These are phyloP conservation scores for Marmota flaviventris DNA, from an alignment of 2,113 vertebrate genomes.

Conservation along the genomic window DNA sequence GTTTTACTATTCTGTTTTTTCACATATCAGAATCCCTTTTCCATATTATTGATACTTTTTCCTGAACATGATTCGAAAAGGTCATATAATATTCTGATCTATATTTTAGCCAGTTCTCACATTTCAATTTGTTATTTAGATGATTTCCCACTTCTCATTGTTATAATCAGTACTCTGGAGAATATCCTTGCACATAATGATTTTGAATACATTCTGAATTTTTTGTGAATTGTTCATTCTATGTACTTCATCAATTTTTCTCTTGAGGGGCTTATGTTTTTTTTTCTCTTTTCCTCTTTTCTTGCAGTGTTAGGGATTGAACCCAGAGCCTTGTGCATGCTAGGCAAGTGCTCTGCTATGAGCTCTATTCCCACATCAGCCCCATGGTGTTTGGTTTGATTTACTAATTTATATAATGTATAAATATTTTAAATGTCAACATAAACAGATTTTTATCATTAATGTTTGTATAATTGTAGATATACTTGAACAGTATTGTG, in stretches of 20 bases:
- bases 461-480: not conserved
- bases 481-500: not conserved
- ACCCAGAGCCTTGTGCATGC: not conserved
- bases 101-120: not conserved
- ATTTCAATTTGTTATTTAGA: slow-evolving; percentile 43
- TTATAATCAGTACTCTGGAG: not conserved
- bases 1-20: not conserved
- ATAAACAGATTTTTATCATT: slow-evolving; percentile 4
- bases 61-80: not conserved
- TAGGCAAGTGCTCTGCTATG: not conserved
- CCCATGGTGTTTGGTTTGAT: not conserved
- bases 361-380: not conserved
- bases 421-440: not conserved
- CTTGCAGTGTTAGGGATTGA: not conserved
- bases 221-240: not conserved
- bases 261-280: not conserved
- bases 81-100: not conserved
- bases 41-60: slow-evolving; percentile 45
- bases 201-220: not conserved
- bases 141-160: not conserved
- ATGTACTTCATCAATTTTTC: not conserved
- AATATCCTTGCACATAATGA: not conserved
- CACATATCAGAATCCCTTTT: not conserved
- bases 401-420: not conserved
- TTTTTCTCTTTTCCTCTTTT: not conserved